phyloP scores from a whole-genome alignment of 2,888 invertebrate species.

The Coleophora deauratella region DNA sequence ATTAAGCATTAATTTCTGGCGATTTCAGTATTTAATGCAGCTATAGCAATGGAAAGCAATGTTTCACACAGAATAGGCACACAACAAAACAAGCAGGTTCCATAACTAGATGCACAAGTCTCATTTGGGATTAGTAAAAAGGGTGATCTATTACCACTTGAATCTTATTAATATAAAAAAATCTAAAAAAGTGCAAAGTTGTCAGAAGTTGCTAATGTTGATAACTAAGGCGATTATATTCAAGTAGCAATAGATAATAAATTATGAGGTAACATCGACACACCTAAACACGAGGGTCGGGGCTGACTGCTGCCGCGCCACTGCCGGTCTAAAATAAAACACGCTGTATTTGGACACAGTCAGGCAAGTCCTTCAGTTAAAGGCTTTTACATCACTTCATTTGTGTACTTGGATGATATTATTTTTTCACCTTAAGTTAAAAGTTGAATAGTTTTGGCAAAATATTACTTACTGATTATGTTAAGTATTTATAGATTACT shows the following conservation, averaged over 20 bases:
- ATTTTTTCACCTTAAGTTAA: too few relatives aligned
- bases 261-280: slow-evolving; percentile 69
- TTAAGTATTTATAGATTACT: too few relatives aligned
- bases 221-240: slow-evolving; percentile 22
- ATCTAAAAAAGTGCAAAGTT: slow-evolving; percentile 15
- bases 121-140: slow-evolving; percentile 27
- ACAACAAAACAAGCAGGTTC: slow-evolving; percentile 44
- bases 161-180: slow-evolving; percentile 21
- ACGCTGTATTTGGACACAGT: slow-evolving; percentile 57
- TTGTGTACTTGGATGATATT: too few relatives aligned
- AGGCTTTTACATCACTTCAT: too few relatives aligned
- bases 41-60: slow-evolving; percentile 51
- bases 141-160: slow-evolving; percentile 47
- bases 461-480: too few relatives aligned
- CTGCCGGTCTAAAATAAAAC: slow-evolving; percentile 74
- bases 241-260: slow-evolving; percentile 47
- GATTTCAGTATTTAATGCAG: too few relatives aligned
- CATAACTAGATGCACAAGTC: slow-evolving; percentile 28
- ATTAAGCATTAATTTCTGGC: too few relatives aligned
- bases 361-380: slow-evolving; percentile 27
- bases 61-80: slow-evolving; percentile 32
- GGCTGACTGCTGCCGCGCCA: slow-evolving; percentile 74
- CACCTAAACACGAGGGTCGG: slow-evolving; percentile 75
- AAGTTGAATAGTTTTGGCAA: too few relatives aligned
- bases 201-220: background rate